These are phyloP conservation scores for Nothobranchius kuhntae DNA, from an alignment of 2,113 vertebrate genomes.

Conservation along the genomic window DNA sequence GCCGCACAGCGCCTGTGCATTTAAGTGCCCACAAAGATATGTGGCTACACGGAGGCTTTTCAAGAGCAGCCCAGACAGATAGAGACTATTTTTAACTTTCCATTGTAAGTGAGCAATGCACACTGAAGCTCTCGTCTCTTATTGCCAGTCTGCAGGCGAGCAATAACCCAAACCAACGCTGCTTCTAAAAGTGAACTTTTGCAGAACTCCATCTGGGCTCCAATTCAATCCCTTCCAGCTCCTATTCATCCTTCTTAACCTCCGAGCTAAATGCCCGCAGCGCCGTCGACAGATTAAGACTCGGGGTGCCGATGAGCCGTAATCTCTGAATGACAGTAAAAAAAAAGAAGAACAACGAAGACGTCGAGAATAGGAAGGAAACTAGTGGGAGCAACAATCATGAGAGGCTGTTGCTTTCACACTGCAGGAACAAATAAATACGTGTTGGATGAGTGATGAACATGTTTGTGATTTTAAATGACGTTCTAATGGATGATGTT, in stretches of 20 bases:
- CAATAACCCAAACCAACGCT: slow-evolving; percentile 23
- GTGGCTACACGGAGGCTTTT: slow-evolving; percentile 20
- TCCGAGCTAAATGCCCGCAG: slow-evolving; percentile 1
- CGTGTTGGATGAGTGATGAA: too few relatives aligned
- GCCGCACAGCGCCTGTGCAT: slow-evolving; percentile 7
- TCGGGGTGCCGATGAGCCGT: neutral
- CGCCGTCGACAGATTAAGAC: slow-evolving; percentile 8
- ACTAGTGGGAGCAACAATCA: neutral
- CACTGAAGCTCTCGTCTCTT: slow-evolving; percentile 10
- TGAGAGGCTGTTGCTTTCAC: too few relatives aligned
- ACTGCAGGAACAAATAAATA: too few relatives aligned
- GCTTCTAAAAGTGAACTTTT: slow-evolving; percentile 13
- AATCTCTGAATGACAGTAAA: slow-evolving; percentile 22
- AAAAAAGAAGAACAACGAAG: neutral
- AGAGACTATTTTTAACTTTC: slow-evolving; percentile 27
- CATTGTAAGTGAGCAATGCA: slow-evolving; percentile 5
- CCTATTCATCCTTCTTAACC: slow-evolving; percentile 28
- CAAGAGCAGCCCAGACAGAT: slow-evolving; percentile 21
- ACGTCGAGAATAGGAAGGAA: neutral
- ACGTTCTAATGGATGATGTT: too few relatives aligned
- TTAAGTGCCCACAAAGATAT: slow-evolving; percentile 2
- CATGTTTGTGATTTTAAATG: too few relatives aligned
- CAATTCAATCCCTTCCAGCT: slow-evolving; percentile 15
- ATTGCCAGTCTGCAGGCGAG: slow-evolving; percentile 18
- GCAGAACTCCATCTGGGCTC: slow-evolving; percentile 4